Conservation (phyloP, 1,140 invertebrate species). For the Brachionus koreanus region DNA sequence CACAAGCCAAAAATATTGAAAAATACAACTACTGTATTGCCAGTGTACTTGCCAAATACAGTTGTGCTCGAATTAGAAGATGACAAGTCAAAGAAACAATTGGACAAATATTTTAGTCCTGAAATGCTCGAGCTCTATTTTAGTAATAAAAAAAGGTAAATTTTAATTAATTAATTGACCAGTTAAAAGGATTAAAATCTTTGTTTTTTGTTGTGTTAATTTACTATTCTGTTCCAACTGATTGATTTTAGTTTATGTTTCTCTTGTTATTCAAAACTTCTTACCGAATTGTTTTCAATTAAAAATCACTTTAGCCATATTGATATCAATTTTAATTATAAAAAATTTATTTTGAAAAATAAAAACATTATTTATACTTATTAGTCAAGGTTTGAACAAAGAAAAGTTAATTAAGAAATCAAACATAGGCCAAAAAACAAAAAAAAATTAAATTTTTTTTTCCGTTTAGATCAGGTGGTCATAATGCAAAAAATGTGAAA, state of each 20-base stretch:
- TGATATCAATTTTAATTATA: background rate
- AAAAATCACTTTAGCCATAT: background rate
- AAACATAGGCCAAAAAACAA: background rate
- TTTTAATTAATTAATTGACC: background rate
- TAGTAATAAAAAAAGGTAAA: slow-evolving; percentile 36
- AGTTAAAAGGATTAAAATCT: background rate
- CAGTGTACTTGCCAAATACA: slow-evolving; percentile 25
- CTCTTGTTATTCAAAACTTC: background rate
- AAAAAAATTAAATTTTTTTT: background rate
- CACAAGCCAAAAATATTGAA: background rate
- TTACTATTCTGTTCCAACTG: background rate
- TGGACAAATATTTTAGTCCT: background rate
- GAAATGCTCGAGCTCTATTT: slow-evolving; percentile 31
- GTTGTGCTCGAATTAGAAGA: slow-evolving; percentile 14
- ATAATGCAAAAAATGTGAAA: slow-evolving; percentile 7
- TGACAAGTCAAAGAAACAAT: background rate
- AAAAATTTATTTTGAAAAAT: background rate
- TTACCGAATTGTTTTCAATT: background rate
- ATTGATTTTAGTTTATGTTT: background rate
- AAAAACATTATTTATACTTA: background rate
- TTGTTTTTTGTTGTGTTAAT: background rate
- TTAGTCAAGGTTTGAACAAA: background rate
- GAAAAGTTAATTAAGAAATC: background rate
- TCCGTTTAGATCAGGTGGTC: slow-evolving; percentile 8
- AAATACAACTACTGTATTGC: background rate